Conservation (phyloP, 2,797 vertebrate genomes). For the Xenentodon cancila region DNA sequence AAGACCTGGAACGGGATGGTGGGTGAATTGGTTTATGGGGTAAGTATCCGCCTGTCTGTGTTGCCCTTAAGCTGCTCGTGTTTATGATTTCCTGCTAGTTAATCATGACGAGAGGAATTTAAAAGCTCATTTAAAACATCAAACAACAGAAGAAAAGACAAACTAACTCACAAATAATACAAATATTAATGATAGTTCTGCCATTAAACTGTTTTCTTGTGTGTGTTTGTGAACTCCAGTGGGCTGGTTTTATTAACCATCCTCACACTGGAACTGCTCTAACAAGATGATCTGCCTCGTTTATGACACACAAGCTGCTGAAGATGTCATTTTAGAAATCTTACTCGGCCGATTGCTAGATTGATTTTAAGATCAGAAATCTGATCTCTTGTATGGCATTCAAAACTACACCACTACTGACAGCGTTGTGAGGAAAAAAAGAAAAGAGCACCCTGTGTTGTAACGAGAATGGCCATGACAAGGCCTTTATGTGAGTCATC, state of each 20-base stretch:
- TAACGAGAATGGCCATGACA: conserved; percentile 22
- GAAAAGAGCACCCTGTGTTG: conserved; percentile 15
- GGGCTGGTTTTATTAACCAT: conserved; percentile 25
- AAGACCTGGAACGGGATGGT: conserved; percentile 99
- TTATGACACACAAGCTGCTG: conserved; percentile 56
- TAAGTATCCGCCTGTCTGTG: conserved; percentile 81
- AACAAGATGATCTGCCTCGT: conserved; percentile 59
- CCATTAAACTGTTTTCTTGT: too few relatives aligned
- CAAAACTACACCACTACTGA: conserved; percentile 8
- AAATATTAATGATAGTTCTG: too few relatives aligned
- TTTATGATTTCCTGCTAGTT: neutral
- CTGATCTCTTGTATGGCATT: conserved; percentile 28
- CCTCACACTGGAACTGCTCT: conserved; percentile 40
- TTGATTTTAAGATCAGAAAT: conserved; percentile 32
- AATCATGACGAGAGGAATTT: neutral
- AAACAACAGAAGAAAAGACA: conserved; percentile 1
- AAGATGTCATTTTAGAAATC: conserved; percentile 49
- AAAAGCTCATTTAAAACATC: conserved; percentile 8
- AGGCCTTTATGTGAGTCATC: conserved; percentile 15
- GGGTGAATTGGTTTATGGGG: conserved; percentile 99
- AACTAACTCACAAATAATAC: too few relatives aligned
- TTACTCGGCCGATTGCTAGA: conserved; percentile 16
- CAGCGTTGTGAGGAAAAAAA: neutral
- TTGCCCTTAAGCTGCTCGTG: conserved; percentile 6
- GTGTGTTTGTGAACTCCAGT: neutral